Evolutionary conservation across 1,140 invertebrate species (phyloP).

Genomic region (Tetramorium simillimum): DNA sequence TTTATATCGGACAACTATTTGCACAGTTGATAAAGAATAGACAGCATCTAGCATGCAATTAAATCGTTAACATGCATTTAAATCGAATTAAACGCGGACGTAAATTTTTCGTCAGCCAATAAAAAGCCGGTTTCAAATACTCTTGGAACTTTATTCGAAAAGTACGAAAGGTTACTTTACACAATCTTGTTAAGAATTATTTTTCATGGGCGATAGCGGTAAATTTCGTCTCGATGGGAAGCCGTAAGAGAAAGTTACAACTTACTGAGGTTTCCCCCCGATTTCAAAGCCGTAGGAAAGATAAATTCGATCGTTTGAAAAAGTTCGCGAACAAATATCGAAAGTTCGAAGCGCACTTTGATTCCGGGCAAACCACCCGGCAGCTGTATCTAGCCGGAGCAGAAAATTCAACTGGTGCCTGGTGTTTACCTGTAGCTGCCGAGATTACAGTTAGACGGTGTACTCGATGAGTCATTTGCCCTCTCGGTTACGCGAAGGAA

Average conservation of each 20-base stretch:
- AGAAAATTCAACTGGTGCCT: constrained; percentile 52
- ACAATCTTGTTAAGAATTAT: constrained; percentile 25
- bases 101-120: not conserved
- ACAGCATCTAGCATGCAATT: not conserved
- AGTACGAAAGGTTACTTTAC: constrained; percentile 21
- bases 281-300: constrained; percentile 43
- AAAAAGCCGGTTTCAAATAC: not conserved
- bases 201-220: constrained; percentile 5
- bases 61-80: not conserved
- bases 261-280: constrained; percentile 2
- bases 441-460: constrained; percentile 38
- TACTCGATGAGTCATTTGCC: not conserved
- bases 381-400: constrained; percentile 16
- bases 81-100: not conserved
- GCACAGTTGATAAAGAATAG: not conserved
- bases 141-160: not conserved
- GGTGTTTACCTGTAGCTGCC: constrained; percentile 47
- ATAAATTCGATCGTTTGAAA: constrained; percentile 48
- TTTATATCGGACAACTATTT: not conserved
- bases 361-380: constrained; percentile 24
- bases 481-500: constrained; percentile 14
- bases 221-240: constrained; percentile 21
- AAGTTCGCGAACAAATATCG: constrained; percentile 51
- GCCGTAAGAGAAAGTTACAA: constrained; percentile 33
- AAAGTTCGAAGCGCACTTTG: constrained; percentile 43